Base-by-base conservation (phyloP, 2,888 invertebrate genomes). In the Coelopa pilipes region DNA sequence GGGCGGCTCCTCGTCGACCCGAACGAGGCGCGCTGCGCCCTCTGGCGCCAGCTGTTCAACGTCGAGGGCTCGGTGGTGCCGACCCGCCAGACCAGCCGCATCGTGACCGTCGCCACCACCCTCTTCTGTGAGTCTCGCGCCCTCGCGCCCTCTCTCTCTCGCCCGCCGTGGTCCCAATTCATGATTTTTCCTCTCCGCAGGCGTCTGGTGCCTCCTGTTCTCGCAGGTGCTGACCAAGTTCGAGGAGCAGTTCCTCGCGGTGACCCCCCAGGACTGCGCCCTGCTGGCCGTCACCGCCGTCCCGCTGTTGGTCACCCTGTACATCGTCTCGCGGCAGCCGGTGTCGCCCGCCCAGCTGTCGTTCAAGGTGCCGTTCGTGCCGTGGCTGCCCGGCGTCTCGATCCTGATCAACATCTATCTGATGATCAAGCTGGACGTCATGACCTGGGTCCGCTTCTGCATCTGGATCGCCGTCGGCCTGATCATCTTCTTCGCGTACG, bases 401-500 rank as follows among this genome's bases (percentile, higher is more conserved):
- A 93, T 96, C 77, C 90, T 95, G 79, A 89, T 94, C 60, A 97
- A 97, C 84, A 90, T 96, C 72, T 94, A 96, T 84, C 88, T 97
- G 24, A 96, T 97, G 95, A 80, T 85, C 11, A 83, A 85, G 74
- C 76, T 87, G 74, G 93, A 93, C 78, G 80, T 86, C 0, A 89
- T 90, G 77, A 96, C 96, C 0, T 97, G 97, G 96, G 89, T 95
- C n/a, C 88, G 95, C 78, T 94, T 96, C 83, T 89, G 88, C 4
- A 88, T 95, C 47, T 97, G 96, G 96, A 91, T 96, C 89, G 84
- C 86, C 13, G 87, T 96, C 77, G 96, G 91, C 47, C 83, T 91
- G 66, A 76, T 88, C 12, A 90, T 92, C 78, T 92, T 91, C 80
- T 90, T 92, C 79, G 83, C 86, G 70, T 92, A 92, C 80, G 90